Evolutionary conservation across 2,888 invertebrate species (phyloP).

Genomic region (Tyria jacobaeae): DNA sequence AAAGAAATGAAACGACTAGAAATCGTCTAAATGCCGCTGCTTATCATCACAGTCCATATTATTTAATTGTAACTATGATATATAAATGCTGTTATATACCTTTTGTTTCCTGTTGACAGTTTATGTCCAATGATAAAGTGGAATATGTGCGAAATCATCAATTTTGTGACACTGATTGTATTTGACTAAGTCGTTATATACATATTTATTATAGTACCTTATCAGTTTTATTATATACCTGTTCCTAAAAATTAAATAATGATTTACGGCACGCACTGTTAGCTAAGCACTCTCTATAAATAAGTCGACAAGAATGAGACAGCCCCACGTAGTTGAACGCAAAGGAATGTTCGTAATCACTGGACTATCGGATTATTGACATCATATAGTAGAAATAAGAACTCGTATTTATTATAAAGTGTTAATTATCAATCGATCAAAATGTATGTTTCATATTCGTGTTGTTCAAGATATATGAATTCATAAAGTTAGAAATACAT

Average conservation of each 20-base stretch:
- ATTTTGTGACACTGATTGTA: conserved; percentile 54
- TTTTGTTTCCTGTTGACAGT: conserved; percentile 26
- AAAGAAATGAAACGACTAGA: conserved; percentile 96
- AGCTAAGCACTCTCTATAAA: conserved; percentile 56
- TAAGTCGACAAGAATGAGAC: conserved; percentile 5
- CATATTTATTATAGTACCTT: conserved; percentile 25
- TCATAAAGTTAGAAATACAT: conserved; percentile 60
- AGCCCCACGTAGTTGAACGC: not conserved
- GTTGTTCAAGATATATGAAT: conserved; percentile 47
- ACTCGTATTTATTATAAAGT: conserved; percentile 48
- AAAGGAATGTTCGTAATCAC: not conserved
- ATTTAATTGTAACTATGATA: conserved; percentile 71
- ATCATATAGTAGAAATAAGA: conserved; percentile 48
- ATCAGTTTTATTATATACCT: conserved; percentile 28
- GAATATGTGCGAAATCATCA: conserved; percentile 34
- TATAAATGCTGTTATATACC: conserved; percentile 79
- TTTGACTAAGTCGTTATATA: conserved; percentile 22
- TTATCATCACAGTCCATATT: conserved; percentile 47
- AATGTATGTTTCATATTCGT: conserved; percentile 47
- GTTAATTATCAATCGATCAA: conserved; percentile 55
- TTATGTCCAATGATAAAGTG: no score
- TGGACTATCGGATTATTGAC: conserved; percentile 2
- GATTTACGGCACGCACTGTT: conserved; percentile 56
- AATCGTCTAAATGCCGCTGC: conserved; percentile 77
- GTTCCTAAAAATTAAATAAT: conserved; percentile 30